Evolutionary conservation across 2,888 invertebrate species (phyloP), one percentile per base, ranked within the genome.

Genomic region (Lasius platythorax): DNA sequence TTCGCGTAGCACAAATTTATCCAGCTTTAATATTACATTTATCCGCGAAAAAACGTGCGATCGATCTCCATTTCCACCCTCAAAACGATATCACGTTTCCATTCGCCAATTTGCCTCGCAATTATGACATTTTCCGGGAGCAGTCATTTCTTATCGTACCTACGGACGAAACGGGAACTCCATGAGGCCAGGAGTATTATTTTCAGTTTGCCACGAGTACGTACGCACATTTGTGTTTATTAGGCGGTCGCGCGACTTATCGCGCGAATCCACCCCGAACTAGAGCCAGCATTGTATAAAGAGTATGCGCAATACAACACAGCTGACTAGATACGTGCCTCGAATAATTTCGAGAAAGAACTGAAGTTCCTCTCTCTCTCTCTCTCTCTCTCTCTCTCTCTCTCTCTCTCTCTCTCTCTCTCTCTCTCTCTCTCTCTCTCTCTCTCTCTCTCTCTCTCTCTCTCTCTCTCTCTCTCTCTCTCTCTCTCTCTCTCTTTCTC

Each of bases 181-280:
- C 73, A 61, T 53, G 70, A 85, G 83, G 63, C 82, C 40, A 12
- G 43, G 43, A 37, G 40, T 83, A 88, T 86, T 82, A 88, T 81
- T 90, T 87, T 87, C 23, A 82, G 82, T 90, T 90, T 87, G 79
- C 82, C 40, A 37, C 30, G 67, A 70, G 63, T 79, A 85, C 82
- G 68, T 84, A 86, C 12, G 64, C 63, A 56, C 86, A 90, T 88
- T 90, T 83, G 67, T 90, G 88, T 88, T 90, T 88, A 85, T 90
- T 90, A 90, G 53, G 58, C 61, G 33, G 53, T 33, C 74, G 63
- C 66, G 43, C 28, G 53, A 82, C 79, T 84, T 85, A 81, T 84
- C 73, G 23, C 58, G 66, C 30, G 33, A 28, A 87, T 81, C 64
- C 72, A 58, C 58, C 56, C 37, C 50, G 63, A 86, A 83, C 81